Conservation (phyloP, 2,888 invertebrate species). For the Troilus luridus region DNA sequence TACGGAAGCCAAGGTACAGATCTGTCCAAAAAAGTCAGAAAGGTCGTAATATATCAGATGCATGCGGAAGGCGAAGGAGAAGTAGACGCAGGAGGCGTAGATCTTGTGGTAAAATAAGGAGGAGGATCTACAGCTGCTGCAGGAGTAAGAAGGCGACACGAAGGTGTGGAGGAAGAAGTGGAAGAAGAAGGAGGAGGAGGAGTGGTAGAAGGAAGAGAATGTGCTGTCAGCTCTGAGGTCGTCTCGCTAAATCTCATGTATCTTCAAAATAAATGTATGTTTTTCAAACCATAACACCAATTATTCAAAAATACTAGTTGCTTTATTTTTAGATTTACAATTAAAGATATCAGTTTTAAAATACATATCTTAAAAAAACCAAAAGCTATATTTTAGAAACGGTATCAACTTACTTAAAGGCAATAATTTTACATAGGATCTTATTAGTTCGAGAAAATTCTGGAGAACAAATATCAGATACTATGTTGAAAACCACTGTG, state of each 20-base stretch:
- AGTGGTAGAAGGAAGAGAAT: not conserved
- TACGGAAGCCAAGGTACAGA: not conserved
- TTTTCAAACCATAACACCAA: not conserved
- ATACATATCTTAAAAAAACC: too few species aligned
- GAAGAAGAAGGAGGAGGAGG: not conserved
- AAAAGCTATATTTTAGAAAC: too few species aligned
- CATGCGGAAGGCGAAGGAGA: not conserved
- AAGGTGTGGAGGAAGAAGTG: not conserved
- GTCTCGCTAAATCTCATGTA: not conserved
- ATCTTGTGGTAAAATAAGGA: not conserved
- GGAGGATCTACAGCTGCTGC: slow-evolving; percentile 43
- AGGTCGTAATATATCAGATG: not conserved
- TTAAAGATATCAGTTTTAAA: not conserved
- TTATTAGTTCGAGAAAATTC: too few species aligned
- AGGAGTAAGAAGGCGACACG: not conserved
- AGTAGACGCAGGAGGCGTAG: not conserved
- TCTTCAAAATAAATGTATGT: slow-evolving; percentile 1
- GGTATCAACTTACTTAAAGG: too few species aligned
- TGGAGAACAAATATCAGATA: too few species aligned
- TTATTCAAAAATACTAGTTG: not conserved
- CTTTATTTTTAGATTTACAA: not conserved
- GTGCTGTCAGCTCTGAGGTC: not conserved
- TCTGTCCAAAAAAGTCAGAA: not conserved
- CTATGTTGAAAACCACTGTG: too few species aligned
- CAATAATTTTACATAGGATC: too few species aligned